Evolutionary conservation across 2,888 invertebrate species (phyloP).

Genomic region (Cataglyphis rosenhaueri): DNA sequence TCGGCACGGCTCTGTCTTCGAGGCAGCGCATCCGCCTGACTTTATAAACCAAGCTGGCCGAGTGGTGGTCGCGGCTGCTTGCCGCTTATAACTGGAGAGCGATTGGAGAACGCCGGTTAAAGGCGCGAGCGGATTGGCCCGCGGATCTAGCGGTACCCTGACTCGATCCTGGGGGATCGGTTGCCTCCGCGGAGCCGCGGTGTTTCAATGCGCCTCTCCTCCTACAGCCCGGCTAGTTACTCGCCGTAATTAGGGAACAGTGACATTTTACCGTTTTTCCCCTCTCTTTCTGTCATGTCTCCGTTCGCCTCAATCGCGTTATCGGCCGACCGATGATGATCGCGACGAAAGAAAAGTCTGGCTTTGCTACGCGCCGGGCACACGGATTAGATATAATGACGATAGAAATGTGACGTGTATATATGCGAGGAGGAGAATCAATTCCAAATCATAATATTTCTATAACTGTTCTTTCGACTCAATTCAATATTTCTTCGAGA

Average conservation of each 20-base stretch:
- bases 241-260: constrained; percentile 81
- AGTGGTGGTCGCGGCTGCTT: constrained; percentile 75
- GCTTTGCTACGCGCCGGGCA: neutral
- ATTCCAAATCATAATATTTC: constrained; percentile 5
- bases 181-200: constrained; percentile 57
- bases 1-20: constrained; percentile 85
- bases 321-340: constrained; percentile 10
- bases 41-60: constrained; percentile 83
- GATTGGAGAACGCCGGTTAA: constrained; percentile 79
- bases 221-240: constrained; percentile 74
- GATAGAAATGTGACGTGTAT: constrained; percentile 7
- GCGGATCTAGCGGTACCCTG: constrained; percentile 78
- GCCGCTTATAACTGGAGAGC: constrained; percentile 70
- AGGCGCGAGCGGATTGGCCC: constrained; percentile 66
- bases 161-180: constrained; percentile 62
- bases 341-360: constrained; percentile 11
- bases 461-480: neutral
- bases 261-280: constrained; percentile 83
- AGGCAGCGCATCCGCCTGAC: constrained; percentile 82
- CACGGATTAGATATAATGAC: neutral
- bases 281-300: constrained; percentile 10
- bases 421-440: neutral
- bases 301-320: neutral
- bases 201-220: constrained; percentile 58
- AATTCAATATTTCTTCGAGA: neutral